phyloP scores from a whole-genome alignment of 2,888 invertebrate species.

The Ennomos quercinarius region DNA sequence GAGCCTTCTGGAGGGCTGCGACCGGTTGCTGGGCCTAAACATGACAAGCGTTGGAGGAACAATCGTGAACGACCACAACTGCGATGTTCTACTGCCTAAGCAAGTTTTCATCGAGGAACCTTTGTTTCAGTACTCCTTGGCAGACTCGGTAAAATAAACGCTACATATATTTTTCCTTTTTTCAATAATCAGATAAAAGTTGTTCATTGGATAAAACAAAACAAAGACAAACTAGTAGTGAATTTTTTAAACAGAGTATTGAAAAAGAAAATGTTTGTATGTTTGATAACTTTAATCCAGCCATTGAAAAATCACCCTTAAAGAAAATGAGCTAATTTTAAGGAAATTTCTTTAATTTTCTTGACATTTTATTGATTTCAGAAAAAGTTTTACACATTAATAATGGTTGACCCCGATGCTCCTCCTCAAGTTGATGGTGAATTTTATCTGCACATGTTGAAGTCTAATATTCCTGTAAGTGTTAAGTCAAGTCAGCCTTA shows the following conservation, averaged over 20 bases:
- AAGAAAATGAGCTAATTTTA: no score
- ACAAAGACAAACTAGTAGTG: no score
- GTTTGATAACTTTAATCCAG: no score
- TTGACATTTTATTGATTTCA: conserved; percentile 48
- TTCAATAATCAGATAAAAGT: no score
- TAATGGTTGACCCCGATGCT: conserved; percentile 81
- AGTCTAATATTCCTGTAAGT: conserved; percentile 81
- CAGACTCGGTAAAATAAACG: conserved; percentile 64
- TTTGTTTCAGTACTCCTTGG: conserved; percentile 66
- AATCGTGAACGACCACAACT: conserved; percentile 78
- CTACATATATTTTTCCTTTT: not conserved
- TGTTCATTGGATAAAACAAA: no score
- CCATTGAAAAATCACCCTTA: no score
- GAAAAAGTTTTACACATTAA: conserved; percentile 79
- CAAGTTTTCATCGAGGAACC: conserved; percentile 79
- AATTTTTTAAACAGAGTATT: no score
- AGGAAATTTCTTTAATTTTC: no score
- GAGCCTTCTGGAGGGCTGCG: conserved; percentile 74
- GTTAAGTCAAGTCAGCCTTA: no score
- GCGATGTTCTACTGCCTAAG: conserved; percentile 75
- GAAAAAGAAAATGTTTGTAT: no score
- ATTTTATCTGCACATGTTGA: conserved; percentile 80
- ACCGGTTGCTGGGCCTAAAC: conserved; percentile 69
- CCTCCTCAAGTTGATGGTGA: conserved; percentile 74
- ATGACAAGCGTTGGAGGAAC: conserved; percentile 75